Conservation (phyloP, 2,888 invertebrate genomes). For the Pycnomerus fuliginosus region DNA sequence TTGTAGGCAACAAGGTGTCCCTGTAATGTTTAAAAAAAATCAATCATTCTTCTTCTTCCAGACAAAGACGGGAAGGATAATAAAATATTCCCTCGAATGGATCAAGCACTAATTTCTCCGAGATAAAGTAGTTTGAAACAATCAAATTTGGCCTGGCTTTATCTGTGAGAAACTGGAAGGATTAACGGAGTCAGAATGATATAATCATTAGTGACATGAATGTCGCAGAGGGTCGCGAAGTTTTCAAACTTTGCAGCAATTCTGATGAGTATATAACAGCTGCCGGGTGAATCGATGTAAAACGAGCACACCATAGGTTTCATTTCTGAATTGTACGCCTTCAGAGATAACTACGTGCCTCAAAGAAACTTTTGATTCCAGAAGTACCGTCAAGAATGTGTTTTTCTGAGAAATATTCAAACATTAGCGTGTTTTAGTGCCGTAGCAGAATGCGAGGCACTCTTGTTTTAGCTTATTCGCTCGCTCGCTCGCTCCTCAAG, state of each 20-base stretch:
- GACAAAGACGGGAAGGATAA: conserved; percentile 4
- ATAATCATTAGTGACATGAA: conserved; percentile 42
- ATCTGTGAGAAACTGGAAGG: conserved; percentile 27
- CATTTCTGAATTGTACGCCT: conserved; percentile 31
- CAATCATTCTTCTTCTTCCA: neutral
- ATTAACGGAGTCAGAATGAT: conserved; percentile 42
- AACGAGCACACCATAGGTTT: conserved; percentile 36
- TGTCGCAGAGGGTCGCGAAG: conserved; percentile 42
- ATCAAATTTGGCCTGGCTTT: conserved; percentile 20
- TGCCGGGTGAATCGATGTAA: conserved; percentile 45
- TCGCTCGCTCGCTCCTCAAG: too few species aligned
- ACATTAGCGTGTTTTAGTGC: too few species aligned
- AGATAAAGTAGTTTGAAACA: conserved; percentile 24
- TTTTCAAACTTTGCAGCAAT: conserved; percentile 43
- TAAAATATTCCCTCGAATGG: conserved; percentile 19
- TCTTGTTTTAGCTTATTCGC: too few species aligned
- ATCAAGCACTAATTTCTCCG: conserved; percentile 17
- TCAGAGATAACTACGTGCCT: conserved; percentile 32
- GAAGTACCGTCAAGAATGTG: conserved; percentile 13
- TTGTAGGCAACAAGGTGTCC: conserved; percentile 66
- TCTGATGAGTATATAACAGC: conserved; percentile 47
- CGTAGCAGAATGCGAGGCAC: too few species aligned
- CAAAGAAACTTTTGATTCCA: conserved; percentile 30
- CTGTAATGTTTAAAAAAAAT: conserved; percentile 51
- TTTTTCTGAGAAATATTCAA: too few species aligned